Evolutionary conservation across 2,888 invertebrate genomes (phyloP).

Genomic region (Caprella mutica): DNA sequence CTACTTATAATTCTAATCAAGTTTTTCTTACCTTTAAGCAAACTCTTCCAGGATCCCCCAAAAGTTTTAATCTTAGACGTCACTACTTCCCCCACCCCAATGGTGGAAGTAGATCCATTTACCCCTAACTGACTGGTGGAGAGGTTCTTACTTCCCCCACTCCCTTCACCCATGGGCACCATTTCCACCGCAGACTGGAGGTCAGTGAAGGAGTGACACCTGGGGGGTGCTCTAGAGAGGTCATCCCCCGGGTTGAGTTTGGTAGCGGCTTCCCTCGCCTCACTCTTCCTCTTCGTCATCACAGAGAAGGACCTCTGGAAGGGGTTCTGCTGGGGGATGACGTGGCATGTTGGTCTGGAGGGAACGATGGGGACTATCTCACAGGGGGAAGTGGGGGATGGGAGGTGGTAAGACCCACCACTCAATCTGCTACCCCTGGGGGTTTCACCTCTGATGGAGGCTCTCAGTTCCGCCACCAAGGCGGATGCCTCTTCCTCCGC

Average conservation of each 20-base stretch:
- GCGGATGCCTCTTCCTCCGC: slow-evolving; percentile 31
- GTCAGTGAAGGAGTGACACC: slow-evolving; percentile 27
- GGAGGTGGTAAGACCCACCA: too few relatives aligned
- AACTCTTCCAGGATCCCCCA: slow-evolving; percentile 24
- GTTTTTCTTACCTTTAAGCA: slow-evolving; percentile 29
- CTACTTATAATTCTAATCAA: too few relatives aligned
- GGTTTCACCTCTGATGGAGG: slow-evolving; percentile 14
- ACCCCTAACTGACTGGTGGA: neutral
- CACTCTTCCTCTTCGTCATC: neutral
- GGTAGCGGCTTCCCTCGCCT: neutral
- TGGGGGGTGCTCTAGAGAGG: neutral
- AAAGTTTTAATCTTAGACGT: slow-evolving; percentile 21
- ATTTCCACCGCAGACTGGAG: slow-evolving; percentile 21
- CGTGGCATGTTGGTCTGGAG: neutral
- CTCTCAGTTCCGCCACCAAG: slow-evolving; percentile 25
- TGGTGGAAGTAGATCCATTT: neutral
- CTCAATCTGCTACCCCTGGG: too few relatives aligned
- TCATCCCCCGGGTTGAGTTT: neutral
- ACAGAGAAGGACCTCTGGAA: slow-evolving; percentile 7
- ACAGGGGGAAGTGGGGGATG: too few relatives aligned
- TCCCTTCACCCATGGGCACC: slow-evolving; percentile 17
- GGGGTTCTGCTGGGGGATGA: neutral
- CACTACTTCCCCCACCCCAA: too few relatives aligned
- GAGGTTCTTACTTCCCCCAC: neutral
- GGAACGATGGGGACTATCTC: too few relatives aligned